Percentiles rank a stretch among this genome's conserved stretches.
Conservation (phyloP, 2,888 invertebrate species). For the Lasiommata megera region DNA sequence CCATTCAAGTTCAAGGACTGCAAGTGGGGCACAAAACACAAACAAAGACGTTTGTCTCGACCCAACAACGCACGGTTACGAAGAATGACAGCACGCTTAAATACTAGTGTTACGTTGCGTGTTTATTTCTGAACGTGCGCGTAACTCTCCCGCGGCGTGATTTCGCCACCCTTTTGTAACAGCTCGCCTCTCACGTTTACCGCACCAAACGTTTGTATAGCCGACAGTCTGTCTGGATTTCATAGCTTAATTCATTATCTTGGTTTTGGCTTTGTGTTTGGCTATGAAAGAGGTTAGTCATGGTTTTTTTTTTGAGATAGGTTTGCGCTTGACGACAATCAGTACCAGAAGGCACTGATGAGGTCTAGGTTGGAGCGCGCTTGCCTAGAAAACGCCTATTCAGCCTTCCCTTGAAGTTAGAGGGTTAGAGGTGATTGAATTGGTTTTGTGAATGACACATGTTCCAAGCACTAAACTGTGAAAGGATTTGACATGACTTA, state of each 20-base stretch:
- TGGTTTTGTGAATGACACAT: no score
- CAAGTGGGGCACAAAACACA: background rate
- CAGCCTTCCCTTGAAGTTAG: no score
- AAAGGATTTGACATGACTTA: no score
- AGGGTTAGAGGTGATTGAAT: no score
- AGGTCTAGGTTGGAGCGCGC: no score
- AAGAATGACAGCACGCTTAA: constrained; percentile 46
- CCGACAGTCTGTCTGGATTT: constrained; percentile 4
- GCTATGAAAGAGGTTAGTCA: no score
- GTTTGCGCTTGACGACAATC: no score
- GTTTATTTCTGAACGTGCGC: constrained; percentile 51
- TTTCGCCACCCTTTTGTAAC: constrained; percentile 49
- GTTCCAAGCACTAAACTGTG: no score
- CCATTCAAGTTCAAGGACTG: no score
- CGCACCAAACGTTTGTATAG: background rate
- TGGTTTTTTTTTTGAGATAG: no score
- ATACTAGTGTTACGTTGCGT: constrained; percentile 38
- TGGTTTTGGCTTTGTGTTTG: background rate
- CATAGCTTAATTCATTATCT: background rate
- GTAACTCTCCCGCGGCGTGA: constrained; percentile 60
- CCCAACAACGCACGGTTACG: constrained; percentile 31
- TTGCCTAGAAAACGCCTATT: no score
- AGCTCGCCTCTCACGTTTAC: constrained; percentile 14
- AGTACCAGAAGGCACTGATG: no score
- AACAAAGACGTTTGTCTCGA: background rate